Conservation (phyloP, 2,888 invertebrate species). For the Melanargia galathea region DNA sequence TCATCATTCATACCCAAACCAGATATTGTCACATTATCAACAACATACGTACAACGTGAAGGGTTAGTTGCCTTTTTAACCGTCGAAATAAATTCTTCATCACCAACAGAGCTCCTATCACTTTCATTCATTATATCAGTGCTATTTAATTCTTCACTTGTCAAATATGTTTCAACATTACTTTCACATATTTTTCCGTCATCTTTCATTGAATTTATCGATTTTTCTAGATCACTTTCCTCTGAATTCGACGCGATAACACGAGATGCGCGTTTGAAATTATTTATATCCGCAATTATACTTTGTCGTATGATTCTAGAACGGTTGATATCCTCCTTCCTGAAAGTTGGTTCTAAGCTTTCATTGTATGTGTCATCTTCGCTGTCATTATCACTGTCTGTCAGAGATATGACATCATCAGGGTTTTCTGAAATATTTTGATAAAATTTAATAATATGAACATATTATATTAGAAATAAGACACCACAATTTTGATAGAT, state of each 20-base stretch:
- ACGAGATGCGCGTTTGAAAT: not conserved
- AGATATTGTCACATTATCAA: no score
- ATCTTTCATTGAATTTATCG: constrained; percentile 48
- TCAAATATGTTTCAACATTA: constrained; percentile 28
- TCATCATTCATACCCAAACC: not conserved
- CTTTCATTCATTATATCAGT: constrained; percentile 6
- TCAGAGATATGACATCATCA: constrained; percentile 50
- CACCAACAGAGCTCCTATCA: constrained; percentile 42
- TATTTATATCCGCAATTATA: constrained; percentile 29
- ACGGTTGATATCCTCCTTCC: constrained; percentile 56
- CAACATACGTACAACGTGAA: constrained; percentile 1
- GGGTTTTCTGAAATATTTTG: constrained; percentile 54
- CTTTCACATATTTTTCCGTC: constrained; percentile 41
- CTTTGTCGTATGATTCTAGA: constrained; percentile 49
- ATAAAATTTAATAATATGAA: not conserved
- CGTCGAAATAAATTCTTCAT: not conserved
- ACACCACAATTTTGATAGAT: no score
- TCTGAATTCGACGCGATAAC: constrained; percentile 42
- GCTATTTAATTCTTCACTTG: constrained; percentile 12
- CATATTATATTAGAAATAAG: no score
- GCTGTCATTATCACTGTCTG: constrained; percentile 52
- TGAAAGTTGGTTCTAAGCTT: constrained; percentile 67
- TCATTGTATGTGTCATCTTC: constrained; percentile 57
- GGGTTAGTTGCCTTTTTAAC: constrained; percentile 8
- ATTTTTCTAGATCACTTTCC: constrained; percentile 48